phyloP scores from a whole-genome alignment of 2,797 vertebrate genomes.

The Gymnoscopelus braueri region DNA sequence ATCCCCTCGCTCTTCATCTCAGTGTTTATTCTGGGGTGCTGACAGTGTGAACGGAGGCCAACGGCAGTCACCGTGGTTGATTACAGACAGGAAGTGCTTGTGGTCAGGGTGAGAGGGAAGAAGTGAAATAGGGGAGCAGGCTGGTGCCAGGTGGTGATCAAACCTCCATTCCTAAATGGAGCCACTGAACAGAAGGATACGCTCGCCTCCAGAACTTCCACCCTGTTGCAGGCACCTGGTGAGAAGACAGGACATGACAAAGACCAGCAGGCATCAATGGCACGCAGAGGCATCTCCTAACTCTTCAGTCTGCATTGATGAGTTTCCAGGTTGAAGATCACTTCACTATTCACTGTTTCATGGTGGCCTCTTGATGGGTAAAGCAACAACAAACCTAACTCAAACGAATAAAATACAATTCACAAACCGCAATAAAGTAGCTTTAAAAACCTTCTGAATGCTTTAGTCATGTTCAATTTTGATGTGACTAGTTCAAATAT shows the following conservation, averaged over 20 bases:
- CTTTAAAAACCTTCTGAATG: too few species aligned
- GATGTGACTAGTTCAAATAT: too few species aligned
- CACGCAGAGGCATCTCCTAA: neutral
- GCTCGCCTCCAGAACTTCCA: conserved; percentile 11
- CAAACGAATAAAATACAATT: too few species aligned
- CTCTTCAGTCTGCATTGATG: too few species aligned
- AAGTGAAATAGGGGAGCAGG: conserved; percentile 8
- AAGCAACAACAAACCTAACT: too few species aligned
- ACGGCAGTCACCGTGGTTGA: conserved; percentile 55
- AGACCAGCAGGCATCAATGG: neutral
- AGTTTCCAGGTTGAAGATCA: too few species aligned
- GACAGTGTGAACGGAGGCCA: conserved; percentile 52
- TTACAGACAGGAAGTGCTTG: conserved; percentile 64
- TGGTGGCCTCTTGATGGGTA: too few species aligned
- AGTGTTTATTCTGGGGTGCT: conserved; percentile 63
- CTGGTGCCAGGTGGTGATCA: conserved; percentile 31
- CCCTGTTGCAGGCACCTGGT: conserved; percentile 12
- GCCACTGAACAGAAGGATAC: neutral
- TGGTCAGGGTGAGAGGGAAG: conserved; percentile 28
- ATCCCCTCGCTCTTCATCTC: conserved; percentile 29
- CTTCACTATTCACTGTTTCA: too few species aligned
- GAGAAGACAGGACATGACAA: neutral
- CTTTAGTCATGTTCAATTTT: too few species aligned
- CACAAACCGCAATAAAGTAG: too few species aligned
- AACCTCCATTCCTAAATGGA: conserved; percentile 21